Conservation (phyloP, 2,797 vertebrate genomes). For the Chanos chanos region DNA sequence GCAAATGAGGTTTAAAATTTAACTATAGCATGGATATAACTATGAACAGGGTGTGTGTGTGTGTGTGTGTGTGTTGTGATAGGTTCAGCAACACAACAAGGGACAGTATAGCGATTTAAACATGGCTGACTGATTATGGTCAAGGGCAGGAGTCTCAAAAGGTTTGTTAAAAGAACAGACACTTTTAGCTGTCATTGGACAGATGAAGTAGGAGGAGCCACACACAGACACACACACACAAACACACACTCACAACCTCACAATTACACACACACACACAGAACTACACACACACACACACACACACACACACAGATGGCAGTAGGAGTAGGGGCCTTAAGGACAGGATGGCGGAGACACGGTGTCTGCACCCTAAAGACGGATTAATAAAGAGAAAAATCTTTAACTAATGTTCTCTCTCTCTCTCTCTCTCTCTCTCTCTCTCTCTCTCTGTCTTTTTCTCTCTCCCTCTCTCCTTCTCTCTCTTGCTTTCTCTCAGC, state of each 20-base stretch:
- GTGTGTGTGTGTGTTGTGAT: constrained; percentile 4
- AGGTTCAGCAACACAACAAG: no score
- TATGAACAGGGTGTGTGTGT: background rate
- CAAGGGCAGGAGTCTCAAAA: no score
- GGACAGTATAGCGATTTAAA: no score
- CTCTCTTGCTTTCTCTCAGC: no score
- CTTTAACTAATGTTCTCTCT: constrained; percentile 50
- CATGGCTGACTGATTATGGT: no score
- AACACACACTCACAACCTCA: constrained; percentile 20
- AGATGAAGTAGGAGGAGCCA: no score
- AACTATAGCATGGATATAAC: constrained; percentile 39
- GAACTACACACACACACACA: constrained; percentile 28
- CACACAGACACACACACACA: no score
- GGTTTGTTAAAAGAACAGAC: no score
- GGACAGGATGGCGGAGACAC: constrained; percentile 50
- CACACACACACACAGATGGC: constrained; percentile 28
- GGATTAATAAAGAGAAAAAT: constrained; percentile 54
- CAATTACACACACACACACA: constrained; percentile 25
- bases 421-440: constrained; percentile 32
- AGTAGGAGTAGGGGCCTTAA: constrained; percentile 46
- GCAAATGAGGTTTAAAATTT: constrained; percentile 80
- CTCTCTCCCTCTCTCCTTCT: no score
- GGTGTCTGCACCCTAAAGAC: constrained; percentile 50
- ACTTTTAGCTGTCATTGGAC: no score
- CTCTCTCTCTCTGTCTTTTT: constrained; percentile 38